Evolutionary conservation across 2,888 invertebrate species (phyloP).

Genomic region (Carabus problematicus): DNA sequence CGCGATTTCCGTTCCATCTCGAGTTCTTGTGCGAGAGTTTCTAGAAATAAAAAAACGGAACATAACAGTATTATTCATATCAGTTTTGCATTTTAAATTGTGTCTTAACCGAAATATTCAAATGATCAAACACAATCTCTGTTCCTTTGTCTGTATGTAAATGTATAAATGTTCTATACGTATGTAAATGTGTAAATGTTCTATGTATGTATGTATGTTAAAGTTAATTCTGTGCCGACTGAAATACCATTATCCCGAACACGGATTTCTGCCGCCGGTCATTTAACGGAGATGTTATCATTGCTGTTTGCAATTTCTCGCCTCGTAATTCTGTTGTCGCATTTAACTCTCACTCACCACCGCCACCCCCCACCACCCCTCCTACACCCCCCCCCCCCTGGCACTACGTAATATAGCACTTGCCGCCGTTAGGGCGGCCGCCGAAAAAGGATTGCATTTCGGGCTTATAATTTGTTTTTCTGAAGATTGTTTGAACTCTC

Average conservation of each 20-base stretch:
- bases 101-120: slow-evolving; percentile 42
- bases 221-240: slow-evolving; percentile 58
- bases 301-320: slow-evolving; percentile 60
- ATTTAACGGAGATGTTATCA: slow-evolving; percentile 60
- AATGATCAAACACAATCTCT: slow-evolving; percentile 31
- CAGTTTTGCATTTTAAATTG: too few species aligned
- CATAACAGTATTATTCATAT: slow-evolving; percentile 44
- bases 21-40: slow-evolving; percentile 84
- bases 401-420: too few species aligned
- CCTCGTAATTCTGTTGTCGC: slow-evolving; percentile 58
- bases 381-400: background rate
- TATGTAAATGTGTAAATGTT: background rate
- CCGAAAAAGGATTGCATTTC: too few species aligned
- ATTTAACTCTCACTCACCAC: slow-evolving; percentile 42
- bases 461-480: too few species aligned
- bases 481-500: too few species aligned
- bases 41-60: slow-evolving; percentile 65
- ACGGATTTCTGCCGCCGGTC: slow-evolving; percentile 57
- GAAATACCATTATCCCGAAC: slow-evolving; percentile 57
- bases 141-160: background rate
- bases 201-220: slow-evolving; percentile 33
- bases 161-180: slow-evolving; percentile 1
- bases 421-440: too few species aligned
- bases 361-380: slow-evolving; percentile 6
- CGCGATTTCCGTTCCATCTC: slow-evolving; percentile 88